These are phyloP conservation scores for Sylvietta virens DNA, from an alignment of 2,113 vertebrate species.

Conservation along the genomic window DNA sequence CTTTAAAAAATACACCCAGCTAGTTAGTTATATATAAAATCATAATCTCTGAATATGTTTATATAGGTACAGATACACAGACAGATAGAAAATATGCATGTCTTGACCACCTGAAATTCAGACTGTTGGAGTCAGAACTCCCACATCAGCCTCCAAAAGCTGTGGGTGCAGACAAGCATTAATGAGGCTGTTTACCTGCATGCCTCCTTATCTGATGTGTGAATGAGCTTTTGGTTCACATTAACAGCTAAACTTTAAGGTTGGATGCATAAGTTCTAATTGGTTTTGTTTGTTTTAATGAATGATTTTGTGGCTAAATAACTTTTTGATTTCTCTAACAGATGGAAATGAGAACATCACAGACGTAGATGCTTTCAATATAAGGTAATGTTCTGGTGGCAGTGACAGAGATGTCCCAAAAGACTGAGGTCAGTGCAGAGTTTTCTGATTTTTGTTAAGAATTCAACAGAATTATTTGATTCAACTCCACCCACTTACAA, in stretches of 20 bases:
- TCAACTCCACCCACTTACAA: background rate
- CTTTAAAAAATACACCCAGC: background rate
- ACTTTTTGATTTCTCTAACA: slow-evolving; percentile 26
- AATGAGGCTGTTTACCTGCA: background rate
- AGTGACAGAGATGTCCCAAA: background rate
- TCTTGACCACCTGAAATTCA: background rate
- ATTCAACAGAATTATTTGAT: background rate
- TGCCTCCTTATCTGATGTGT: background rate
- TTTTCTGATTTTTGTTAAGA: background rate
- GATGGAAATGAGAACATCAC: slow-evolving; percentile 65
- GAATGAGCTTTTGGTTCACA: background rate
- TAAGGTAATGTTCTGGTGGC: slow-evolving; percentile 67
- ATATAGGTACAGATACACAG: background rate
- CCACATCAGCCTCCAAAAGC: background rate
- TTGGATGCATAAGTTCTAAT: background rate
- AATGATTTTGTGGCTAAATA: background rate
- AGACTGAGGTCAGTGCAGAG: background rate
- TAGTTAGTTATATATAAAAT: background rate
- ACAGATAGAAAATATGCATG: background rate
- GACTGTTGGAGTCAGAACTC: background rate
- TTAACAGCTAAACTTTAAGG: background rate
- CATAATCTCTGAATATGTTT: background rate
- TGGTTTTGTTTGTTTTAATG: background rate
- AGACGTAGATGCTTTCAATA: slow-evolving; percentile 70
- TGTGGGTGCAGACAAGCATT: background rate